A percentile compares a stretch with the other conserved stretches of the same genome.
Evolutionary conservation across 2,888 invertebrate species (phyloP).

Genomic region (Diarsia brunnea): DNA sequence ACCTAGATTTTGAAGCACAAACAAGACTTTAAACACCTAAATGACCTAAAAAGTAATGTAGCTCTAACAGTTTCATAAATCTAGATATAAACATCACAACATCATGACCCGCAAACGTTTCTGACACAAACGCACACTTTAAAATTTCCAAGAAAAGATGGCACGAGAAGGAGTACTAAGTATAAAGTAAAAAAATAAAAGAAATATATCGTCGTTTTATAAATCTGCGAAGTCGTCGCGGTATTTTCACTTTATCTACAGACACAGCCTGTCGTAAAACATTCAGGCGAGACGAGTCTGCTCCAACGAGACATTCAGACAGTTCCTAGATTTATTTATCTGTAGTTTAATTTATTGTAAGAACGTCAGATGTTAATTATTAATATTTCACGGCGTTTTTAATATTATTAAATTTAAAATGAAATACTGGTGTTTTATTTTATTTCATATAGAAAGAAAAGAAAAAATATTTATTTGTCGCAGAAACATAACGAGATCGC

Average conservation of each 20-base stretch:
- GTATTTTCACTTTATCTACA: slow-evolving; percentile 64
- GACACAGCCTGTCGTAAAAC: slow-evolving; percentile 56
- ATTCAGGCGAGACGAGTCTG: slow-evolving; percentile 52
- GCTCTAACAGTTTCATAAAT: slow-evolving; percentile 35
- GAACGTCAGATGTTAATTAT: background rate
- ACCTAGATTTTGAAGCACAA: slow-evolving; percentile 28
- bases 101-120: slow-evolving; percentile 34
- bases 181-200: background rate
- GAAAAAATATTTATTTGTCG: too few relatives aligned
- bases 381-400: slow-evolving; percentile 7
- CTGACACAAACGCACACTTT: slow-evolving; percentile 16
- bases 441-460: too few relatives aligned
- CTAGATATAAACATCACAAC: slow-evolving; percentile 34
- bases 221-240: slow-evolving; percentile 42
- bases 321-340: slow-evolving; percentile 43
- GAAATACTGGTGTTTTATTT: background rate
- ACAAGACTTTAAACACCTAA: background rate
- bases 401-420: background rate
- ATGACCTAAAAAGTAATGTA: slow-evolving; percentile 9
- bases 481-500: too few relatives aligned
- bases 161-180: background rate
- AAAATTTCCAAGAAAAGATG: slow-evolving; percentile 25
- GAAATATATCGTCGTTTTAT: slow-evolving; percentile 31
- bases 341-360: slow-evolving; percentile 38
- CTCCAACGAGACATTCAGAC: slow-evolving; percentile 34